phyloP scores from a whole-genome alignment of 2,113 vertebrate species.

The Passer domesticus region DNA sequence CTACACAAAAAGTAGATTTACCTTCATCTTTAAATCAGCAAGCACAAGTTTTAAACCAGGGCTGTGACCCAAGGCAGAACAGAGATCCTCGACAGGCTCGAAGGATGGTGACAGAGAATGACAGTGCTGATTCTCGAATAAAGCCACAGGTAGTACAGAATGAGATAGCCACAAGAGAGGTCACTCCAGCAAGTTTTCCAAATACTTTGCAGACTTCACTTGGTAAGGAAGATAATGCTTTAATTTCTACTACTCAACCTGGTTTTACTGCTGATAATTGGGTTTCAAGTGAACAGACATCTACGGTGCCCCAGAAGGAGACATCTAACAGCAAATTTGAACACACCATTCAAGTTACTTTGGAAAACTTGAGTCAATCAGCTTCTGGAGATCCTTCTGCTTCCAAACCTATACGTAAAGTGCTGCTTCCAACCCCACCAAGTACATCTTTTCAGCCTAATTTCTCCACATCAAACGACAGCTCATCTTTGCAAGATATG shows the following conservation, averaged over 20 bases:
- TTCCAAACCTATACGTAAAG: slow-evolving; percentile 74
- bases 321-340: slow-evolving; percentile 34
- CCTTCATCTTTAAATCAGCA: slow-evolving; percentile 53
- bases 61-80: slow-evolving; percentile 82
- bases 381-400: slow-evolving; percentile 53
- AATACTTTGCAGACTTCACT: slow-evolving; percentile 9
- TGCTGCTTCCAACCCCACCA: slow-evolving; percentile 77
- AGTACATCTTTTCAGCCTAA: slow-evolving; percentile 72
- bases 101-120: slow-evolving; percentile 66
- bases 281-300: slow-evolving; percentile 43
- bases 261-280: slow-evolving; percentile 47
- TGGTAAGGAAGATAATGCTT: slow-evolving; percentile 44
- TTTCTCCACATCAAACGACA: slow-evolving; percentile 60
- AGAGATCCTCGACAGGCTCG: slow-evolving; percentile 87
- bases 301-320: background rate
- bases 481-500: slow-evolving; percentile 55
- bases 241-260: background rate
- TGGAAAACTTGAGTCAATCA: slow-evolving; percentile 30
- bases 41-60: slow-evolving; percentile 76
- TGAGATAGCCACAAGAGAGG: background rate
- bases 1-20: slow-evolving; percentile 72
- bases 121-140: background rate
- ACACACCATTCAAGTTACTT: background rate
- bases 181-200: background rate
- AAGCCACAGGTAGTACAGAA: background rate